Percentiles rank a stretch among this genome's conserved stretches.
Conservation (phyloP, 2,888 invertebrate species). For the Colletes collaris region DNA sequence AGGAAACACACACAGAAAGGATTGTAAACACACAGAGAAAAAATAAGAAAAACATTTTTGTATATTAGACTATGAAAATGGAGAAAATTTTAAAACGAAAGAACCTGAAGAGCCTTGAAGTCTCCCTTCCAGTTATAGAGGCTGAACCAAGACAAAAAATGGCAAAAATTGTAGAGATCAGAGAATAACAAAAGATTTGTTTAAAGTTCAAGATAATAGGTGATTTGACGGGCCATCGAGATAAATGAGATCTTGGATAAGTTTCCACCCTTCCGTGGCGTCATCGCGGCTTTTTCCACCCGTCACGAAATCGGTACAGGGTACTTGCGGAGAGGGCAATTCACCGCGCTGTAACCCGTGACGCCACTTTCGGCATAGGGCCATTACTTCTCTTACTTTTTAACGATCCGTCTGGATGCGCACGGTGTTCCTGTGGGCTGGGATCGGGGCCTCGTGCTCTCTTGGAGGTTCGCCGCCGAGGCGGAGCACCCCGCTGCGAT, state of each 20-base stretch:
- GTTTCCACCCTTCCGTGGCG: background rate
- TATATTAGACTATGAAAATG: no score
- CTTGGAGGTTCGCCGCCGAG: slow-evolving; percentile 70
- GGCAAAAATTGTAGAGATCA: no score
- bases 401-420: slow-evolving; percentile 76
- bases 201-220: no score
- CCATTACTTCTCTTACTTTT: slow-evolving; percentile 72
- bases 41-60: no score
- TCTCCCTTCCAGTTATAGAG: no score
- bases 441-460: slow-evolving; percentile 45
- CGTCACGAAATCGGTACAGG: slow-evolving; percentile 42
- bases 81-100: no score
- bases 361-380: slow-evolving; percentile 68
- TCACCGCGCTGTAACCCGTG: slow-evolving; percentile 46
- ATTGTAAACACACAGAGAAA: no score
- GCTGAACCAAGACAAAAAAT: no score
- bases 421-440: slow-evolving; percentile 67
- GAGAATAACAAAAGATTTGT: no score
- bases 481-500: slow-evolving; percentile 74
- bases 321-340: slow-evolving; percentile 20
- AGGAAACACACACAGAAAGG: no score
- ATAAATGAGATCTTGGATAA: background rate
- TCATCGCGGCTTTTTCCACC: slow-evolving; percentile 6
- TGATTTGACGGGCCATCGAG: no score
- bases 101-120: no score